These are phyloP conservation scores for Enteromius unitaeniatus DNA, from an alignment of 2,797 vertebrate genomes.

Conservation along the genomic window DNA sequence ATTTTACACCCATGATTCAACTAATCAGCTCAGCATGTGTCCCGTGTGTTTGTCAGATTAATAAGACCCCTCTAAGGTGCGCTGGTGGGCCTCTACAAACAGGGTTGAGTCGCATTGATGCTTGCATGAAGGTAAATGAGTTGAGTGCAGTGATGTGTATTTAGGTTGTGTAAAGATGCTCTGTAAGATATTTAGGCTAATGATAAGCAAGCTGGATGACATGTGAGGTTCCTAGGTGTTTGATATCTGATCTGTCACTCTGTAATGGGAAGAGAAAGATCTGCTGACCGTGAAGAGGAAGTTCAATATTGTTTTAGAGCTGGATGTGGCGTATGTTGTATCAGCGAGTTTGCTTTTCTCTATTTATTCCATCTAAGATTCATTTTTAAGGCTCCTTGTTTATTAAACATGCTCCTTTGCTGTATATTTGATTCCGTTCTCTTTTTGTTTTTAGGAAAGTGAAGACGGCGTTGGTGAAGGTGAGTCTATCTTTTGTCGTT, in stretches of 20 bases:
- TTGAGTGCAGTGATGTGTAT: no score
- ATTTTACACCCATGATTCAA: neutral
- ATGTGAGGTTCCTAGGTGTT: no score
- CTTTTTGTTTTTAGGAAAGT: constrained; percentile 84
- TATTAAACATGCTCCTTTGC: neutral
- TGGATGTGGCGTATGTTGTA: neutral
- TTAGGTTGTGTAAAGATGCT: neutral
- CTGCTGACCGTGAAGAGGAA: neutral
- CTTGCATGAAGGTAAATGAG: neutral
- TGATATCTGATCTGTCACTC: neutral
- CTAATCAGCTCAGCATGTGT: neutral
- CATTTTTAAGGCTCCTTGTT: neutral
- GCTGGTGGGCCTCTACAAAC: neutral
- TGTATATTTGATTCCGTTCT: constrained; percentile 24
- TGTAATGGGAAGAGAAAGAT: neutral
- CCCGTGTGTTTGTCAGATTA: neutral
- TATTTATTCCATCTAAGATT: neutral
- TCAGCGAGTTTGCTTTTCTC: neutral
- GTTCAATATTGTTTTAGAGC: neutral
- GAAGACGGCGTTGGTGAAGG: constrained; percentile 96
- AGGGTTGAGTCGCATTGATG: neutral
- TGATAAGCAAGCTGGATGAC: neutral
- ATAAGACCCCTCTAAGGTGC: neutral
- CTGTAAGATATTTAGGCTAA: neutral
- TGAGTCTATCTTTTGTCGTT: constrained; percentile 71